These are phyloP conservation scores for Dryobotodes eremita DNA, from an alignment of 2,888 invertebrate genomes.

Conservation along the genomic window DNA sequence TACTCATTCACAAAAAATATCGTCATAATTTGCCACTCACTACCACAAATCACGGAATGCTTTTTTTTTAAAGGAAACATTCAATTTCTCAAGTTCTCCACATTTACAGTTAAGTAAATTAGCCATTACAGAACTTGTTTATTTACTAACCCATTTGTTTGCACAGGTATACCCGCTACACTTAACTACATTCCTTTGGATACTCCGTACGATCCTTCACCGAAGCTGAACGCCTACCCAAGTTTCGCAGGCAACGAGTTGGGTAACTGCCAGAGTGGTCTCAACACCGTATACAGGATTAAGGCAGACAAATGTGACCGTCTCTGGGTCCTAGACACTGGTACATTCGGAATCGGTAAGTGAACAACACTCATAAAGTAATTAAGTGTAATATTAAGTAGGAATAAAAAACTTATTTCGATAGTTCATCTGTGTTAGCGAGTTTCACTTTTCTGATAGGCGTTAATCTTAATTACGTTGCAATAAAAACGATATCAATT, in stretches of 20 bases:
- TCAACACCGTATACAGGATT: constrained; percentile 95
- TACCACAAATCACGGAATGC: neutral
- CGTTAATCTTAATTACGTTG: constrained; percentile 32
- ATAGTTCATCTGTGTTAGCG: constrained; percentile 7
- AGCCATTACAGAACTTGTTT: too few relatives aligned
- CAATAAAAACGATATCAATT: constrained; percentile 27
- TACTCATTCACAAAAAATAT: neutral
- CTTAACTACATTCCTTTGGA: constrained; percentile 95
- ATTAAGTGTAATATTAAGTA: neutral
- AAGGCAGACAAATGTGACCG: constrained; percentile 95
- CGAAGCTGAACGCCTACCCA: constrained; percentile 94
- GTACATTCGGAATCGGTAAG: constrained; percentile 94
- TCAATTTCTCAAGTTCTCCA: constrained; percentile 1
- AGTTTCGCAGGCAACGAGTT: constrained; percentile 94
- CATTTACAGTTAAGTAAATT: neutral
- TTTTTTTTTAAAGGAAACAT: neutral
- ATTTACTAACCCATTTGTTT: neutral
- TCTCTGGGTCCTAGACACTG: constrained; percentile 96
- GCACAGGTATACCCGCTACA: constrained; percentile 94
- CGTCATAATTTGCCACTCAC: neutral
- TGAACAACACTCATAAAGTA: constrained; percentile 9
- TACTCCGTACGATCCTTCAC: constrained; percentile 92
- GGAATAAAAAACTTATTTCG: neutral
- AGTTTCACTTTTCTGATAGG: constrained; percentile 41
- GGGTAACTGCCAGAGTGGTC: constrained; percentile 94